These are phyloP conservation scores for Myodes glareolus DNA, from an alignment of 2,113 vertebrate species.

Conservation along the genomic window DNA sequence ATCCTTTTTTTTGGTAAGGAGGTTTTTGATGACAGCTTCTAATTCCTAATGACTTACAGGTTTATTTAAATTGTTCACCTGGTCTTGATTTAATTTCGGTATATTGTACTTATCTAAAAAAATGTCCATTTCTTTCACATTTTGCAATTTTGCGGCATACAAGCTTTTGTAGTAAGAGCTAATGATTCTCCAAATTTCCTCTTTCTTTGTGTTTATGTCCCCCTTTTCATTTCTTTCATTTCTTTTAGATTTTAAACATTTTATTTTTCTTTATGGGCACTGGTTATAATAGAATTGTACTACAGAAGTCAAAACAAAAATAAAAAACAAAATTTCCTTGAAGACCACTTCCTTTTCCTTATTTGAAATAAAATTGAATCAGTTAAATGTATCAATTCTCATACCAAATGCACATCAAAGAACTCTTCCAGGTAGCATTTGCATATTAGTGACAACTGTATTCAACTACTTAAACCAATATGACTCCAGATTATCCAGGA, in stretches of 20 bases:
- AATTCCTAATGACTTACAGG: no score
- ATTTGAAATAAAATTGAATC: conserved; percentile 55
- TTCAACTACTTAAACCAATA: conserved; percentile 32
- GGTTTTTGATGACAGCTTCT: no score
- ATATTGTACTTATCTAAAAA: no score
- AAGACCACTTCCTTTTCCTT: conserved; percentile 60
- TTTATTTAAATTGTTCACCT: no score
- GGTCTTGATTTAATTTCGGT: no score
- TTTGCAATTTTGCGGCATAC: no score
- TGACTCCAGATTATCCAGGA: conserved; percentile 44
- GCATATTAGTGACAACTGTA: conserved; percentile 38
- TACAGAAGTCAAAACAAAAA: conserved; percentile 45
- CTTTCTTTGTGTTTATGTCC: no score
- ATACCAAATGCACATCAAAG: conserved; percentile 53
- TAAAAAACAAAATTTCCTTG: not conserved
- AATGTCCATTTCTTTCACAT: no score
- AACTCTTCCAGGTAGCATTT: conserved; percentile 47
- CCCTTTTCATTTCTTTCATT: no score
- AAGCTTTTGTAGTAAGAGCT: no score
- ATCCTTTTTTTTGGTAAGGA: no score
- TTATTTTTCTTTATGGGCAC: conserved; percentile 63
- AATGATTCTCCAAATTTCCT: no score
- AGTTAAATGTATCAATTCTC: conserved; percentile 14
- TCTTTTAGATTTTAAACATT: conserved; percentile 69
- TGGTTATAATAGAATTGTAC: conserved; percentile 50